Percentiles rank a stretch among this genome's conserved stretches.
Conservation (phyloP, 2,797 vertebrate species). For the Takifugu rubripes region DNA sequence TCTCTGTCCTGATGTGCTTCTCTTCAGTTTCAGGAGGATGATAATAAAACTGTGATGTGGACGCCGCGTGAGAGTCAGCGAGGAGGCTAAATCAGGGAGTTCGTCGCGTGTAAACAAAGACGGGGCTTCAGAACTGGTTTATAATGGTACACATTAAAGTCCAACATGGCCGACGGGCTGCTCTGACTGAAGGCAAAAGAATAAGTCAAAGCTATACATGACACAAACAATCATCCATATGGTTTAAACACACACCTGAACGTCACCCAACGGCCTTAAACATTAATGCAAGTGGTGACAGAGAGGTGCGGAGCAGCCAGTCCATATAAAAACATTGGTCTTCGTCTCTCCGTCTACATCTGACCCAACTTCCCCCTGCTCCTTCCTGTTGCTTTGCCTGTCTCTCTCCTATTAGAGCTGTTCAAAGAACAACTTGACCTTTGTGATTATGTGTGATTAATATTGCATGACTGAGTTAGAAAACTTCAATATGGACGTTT, state of each 20-base stretch:
- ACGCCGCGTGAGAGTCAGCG: constrained; percentile 12
- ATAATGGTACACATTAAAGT: constrained; percentile 3
- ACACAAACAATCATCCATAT: background rate
- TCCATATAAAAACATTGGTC: too few species aligned
- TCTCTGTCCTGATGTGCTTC: too few species aligned
- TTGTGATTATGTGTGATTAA: too few species aligned
- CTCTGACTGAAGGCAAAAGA: too few species aligned
- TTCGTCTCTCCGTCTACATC: too few species aligned
- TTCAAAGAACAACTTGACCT: too few species aligned
- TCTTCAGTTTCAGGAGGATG: too few species aligned
- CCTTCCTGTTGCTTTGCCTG: too few species aligned
- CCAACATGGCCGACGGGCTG: constrained; percentile 4
- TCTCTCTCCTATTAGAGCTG: too few species aligned
- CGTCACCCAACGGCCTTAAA: constrained; percentile 7
- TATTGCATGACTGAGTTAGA: too few species aligned
- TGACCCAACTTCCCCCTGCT: too few species aligned
- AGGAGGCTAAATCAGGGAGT: background rate
- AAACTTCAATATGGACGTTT: too few species aligned
- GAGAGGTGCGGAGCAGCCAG: background rate
- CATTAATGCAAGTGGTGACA: constrained; percentile 3
- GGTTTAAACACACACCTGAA: background rate
- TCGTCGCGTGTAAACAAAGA: background rate
- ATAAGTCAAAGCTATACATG: background rate
- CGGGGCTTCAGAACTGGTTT: constrained; percentile 4
- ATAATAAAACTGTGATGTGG: background rate